Conservation (phyloP, 92 coral and sea anemone genomes). For the Palythoa caribaeorum region DNA sequence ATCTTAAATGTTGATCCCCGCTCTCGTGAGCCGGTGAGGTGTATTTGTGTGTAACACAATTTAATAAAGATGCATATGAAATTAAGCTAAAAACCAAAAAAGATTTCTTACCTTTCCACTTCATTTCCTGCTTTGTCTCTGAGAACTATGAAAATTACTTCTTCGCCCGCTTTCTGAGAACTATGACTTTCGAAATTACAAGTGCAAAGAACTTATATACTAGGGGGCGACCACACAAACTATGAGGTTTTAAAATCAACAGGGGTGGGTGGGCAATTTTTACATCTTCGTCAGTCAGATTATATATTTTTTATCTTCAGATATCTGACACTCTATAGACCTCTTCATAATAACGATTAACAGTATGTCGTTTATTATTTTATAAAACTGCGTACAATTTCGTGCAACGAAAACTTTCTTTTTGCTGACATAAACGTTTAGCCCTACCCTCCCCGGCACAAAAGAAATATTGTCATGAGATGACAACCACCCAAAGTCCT, state of each 20-base stretch:
- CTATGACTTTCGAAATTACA: not conserved
- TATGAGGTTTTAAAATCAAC: slow-evolving; percentile 22
- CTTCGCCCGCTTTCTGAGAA: too few relatives aligned
- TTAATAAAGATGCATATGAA: slow-evolving; percentile 10
- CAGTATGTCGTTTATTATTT: not conserved
- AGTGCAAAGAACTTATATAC: not conserved
- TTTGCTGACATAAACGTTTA: too few relatives aligned
- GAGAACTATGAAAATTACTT: too few relatives aligned
- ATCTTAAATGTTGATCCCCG: too few relatives aligned
- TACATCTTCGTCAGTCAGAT: too few relatives aligned
- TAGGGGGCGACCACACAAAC: slow-evolving; percentile 35
- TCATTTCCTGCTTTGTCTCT: too few relatives aligned
- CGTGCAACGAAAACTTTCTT: too few relatives aligned
- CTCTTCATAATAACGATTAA: slow-evolving; percentile 8
- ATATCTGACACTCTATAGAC: slow-evolving; percentile 15
- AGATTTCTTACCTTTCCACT: not conserved
- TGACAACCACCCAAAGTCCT: too few relatives aligned
- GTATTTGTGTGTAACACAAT: too few relatives aligned
- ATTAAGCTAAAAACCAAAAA: slow-evolving; percentile 33
- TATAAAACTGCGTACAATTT: slow-evolving; percentile 2
- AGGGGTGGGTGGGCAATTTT: slow-evolving; percentile 41
- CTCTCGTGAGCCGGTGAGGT: too few relatives aligned
- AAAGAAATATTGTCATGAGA: too few relatives aligned
- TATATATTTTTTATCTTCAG: slow-evolving; percentile 24
- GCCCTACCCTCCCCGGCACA: too few relatives aligned